phyloP scores from a whole-genome alignment of 2,797 vertebrate species.

The Columba guinea region DNA sequence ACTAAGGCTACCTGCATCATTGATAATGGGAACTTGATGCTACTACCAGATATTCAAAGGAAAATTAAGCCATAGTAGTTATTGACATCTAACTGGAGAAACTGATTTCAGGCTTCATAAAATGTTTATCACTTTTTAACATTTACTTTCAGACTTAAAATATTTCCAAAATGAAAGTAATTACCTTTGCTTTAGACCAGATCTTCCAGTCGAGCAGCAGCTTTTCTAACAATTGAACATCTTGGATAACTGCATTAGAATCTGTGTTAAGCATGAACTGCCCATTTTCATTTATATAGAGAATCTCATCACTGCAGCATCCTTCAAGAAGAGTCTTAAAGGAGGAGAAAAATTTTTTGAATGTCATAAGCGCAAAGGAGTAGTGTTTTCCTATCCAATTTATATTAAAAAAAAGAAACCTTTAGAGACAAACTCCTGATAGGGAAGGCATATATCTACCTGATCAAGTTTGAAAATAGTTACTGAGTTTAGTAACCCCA shows the following conservation, averaged over 20 bases:
- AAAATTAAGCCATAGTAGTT: background rate
- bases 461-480: background rate
- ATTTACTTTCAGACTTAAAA: background rate
- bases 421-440: background rate
- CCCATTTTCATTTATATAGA: conserved; percentile 82
- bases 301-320: conserved; percentile 88
- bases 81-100: background rate
- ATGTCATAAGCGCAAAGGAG: background rate
- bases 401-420: background rate
- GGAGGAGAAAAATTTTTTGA: background rate
- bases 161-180: background rate
- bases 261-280: conserved; percentile 86
- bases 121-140: background rate
- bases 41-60: background rate
- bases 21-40: background rate
- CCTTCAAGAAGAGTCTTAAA: conserved; percentile 90
- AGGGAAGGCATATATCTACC: background rate
- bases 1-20: background rate
- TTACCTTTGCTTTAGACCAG: conserved; percentile 95
- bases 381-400: background rate
- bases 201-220: conserved; percentile 97
- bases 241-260: conserved; percentile 89
- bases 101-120: background rate
- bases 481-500: background rate
- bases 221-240: conserved; percentile 88